Evolutionary conservation across 2,888 invertebrate species (phyloP), one percentile per base, ranked within the genome.

Genomic region (Epistrophella euchroma): DNA sequence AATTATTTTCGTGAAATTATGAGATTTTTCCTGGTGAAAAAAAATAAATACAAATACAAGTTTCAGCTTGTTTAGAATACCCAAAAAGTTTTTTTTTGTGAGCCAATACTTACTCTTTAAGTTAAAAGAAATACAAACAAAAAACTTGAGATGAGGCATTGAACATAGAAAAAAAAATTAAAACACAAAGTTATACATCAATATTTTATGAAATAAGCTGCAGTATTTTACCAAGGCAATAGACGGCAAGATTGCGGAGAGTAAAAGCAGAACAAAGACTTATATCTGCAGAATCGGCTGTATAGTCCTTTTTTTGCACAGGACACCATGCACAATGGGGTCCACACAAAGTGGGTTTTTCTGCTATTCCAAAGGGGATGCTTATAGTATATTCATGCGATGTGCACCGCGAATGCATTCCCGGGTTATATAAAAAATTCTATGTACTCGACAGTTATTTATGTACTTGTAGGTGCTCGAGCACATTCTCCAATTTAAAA

Each of bases 181-280:
- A 64, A 64, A 75, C 68, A 81, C 70, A 78, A 52, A 86, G 76
- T 81, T 78, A 73, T 64, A 86, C 86, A 86, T 86, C 81, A 86
- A 86, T 86, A 81, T 85, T 86, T 81, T 81, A 81, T 77, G 77
- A 77, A 81, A 86, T 77, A 86, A 81, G 81, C 77, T 86, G 86
- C 86, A 81, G 64, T 73, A 77, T 77, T 66, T 62, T 71, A 68
- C 45, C 37, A 75, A 58, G 70, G 37, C 80, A 56, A 47, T 37
- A 45, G 6, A 64, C 19, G 55, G 25, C 13, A n/a, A 19, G 37
- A 60, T 22, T 72, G 47, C 22, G 50, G 13, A 78, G 75, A 19
- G 68, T 52, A 77, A 25, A 73, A 60, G 72, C 32, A 74, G 64
- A 28, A 74, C 55, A 73, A 37, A 77, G 64, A 80, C 66, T 35